Conservation (phyloP, 1,140 invertebrate species). For the Saccostrea cuccullata region DNA sequence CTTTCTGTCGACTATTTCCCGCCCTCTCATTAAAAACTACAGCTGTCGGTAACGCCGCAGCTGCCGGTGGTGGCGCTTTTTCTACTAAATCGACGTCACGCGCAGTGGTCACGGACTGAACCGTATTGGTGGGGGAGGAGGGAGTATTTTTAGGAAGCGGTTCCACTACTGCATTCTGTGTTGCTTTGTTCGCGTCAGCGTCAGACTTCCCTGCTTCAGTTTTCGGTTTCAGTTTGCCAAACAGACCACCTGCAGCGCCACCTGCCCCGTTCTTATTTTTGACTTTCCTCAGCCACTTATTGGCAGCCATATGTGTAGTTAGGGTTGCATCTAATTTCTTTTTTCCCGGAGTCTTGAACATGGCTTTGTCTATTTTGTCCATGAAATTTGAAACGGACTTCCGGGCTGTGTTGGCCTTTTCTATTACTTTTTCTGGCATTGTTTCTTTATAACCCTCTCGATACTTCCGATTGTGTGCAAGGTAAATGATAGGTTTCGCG, state of each 20-base stretch:
- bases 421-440: constrained; percentile 49
- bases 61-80: neutral
- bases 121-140: neutral
- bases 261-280: constrained; percentile 19
- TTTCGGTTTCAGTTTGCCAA: constrained; percentile 12
- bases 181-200: no score
- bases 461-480: constrained; percentile 51
- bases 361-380: constrained; percentile 50
- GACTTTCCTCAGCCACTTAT: constrained; percentile 47
- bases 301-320: constrained; percentile 48
- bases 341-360: constrained; percentile 47
- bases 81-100: neutral
- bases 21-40: neutral
- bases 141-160: neutral
- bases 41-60: neutral
- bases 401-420: constrained; percentile 31
- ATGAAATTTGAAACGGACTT: constrained; percentile 39
- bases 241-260: neutral
- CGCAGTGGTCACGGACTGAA: neutral
- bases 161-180: neutral
- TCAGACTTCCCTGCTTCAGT: neutral
- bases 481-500: constrained; percentile 50
- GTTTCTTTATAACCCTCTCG: constrained; percentile 43
- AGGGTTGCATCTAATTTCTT: constrained; percentile 49
- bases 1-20: neutral